These are phyloP conservation scores for Proterorhinus semilunaris DNA, from an alignment of 2,113 vertebrate species.

Conservation along the genomic window DNA sequence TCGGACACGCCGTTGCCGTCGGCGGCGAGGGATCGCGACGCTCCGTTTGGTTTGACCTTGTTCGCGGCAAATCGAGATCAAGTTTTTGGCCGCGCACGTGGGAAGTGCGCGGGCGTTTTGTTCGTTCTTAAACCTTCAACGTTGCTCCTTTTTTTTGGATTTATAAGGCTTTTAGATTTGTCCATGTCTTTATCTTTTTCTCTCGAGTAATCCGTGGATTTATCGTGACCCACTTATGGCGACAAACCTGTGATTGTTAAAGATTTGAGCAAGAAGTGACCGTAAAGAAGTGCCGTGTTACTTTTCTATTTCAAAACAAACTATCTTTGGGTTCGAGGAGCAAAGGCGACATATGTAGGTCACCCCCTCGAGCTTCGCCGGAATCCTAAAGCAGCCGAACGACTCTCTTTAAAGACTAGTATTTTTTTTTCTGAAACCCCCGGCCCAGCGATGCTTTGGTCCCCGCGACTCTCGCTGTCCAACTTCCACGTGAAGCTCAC, in stretches of 20 bases:
- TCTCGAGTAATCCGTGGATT: neutral
- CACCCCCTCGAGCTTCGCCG: neutral
- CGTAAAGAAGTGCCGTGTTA: neutral
- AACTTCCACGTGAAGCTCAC: slow-evolving; percentile 92
- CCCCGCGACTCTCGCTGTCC: slow-evolving; percentile 88
- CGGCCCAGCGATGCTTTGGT: slow-evolving; percentile 85
- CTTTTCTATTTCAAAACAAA: neutral
- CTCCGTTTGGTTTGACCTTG: neutral
- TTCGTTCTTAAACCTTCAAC: too few relatives aligned
- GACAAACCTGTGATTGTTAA: neutral
- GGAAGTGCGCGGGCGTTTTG: neutral
- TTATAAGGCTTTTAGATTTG: neutral
- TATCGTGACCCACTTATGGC: neutral
- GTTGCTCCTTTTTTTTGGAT: too few relatives aligned
- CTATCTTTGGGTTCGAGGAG: neutral
- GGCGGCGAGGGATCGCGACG: neutral
- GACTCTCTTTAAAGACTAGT: neutral
- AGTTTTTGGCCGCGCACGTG: neutral
- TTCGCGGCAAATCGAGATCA: neutral
- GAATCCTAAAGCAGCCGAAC: neutral
- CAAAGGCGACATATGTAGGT: neutral
- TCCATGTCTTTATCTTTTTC: neutral
- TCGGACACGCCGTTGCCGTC: slow-evolving; percentile 15
- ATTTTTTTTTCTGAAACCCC: neutral
- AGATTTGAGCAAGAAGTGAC: neutral